Conservation (phyloP, 2,113 vertebrate genomes). For the Pelvicachromis taeniatus region DNA sequence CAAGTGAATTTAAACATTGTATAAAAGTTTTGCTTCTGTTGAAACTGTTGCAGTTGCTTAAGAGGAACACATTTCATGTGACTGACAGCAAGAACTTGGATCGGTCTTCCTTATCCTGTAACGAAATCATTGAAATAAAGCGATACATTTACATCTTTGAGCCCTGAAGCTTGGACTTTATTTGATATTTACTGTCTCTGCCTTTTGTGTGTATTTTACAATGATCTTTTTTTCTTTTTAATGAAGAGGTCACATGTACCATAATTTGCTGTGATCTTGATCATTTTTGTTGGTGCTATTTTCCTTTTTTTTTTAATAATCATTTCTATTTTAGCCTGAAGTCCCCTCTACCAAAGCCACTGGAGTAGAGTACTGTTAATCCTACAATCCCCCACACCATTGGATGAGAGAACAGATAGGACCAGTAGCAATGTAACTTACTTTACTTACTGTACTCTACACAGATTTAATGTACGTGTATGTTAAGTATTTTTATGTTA, state of each 20-base stretch:
- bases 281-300: not conserved
- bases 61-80: constrained; percentile 13
- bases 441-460: too few relatives aligned
- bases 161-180: not conserved
- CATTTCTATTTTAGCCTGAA: not conserved
- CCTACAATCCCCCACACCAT: not conserved
- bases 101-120: constrained; percentile 48
- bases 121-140: constrained; percentile 57
- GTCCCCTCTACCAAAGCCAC: not conserved
- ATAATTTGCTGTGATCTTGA: not conserved
- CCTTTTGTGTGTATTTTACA: not conserved
- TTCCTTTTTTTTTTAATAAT: not conserved
- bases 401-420: not conserved
- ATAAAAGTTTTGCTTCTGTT: constrained; percentile 22
- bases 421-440: too few relatives aligned
- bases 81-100: constrained; percentile 1
- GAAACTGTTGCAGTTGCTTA: not conserved
- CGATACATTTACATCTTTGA: constrained; percentile 24
- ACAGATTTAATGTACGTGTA: not conserved
- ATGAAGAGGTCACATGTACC: not conserved
- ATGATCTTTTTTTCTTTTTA: not conserved
- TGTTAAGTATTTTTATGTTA: not conserved
- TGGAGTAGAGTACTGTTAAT: not conserved
- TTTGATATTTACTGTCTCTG: not conserved
- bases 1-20: constrained; percentile 7